Evolutionary conservation across 2,113 vertebrate genomes (phyloP).

Genomic region (Puffinus mauretanicus): DNA sequence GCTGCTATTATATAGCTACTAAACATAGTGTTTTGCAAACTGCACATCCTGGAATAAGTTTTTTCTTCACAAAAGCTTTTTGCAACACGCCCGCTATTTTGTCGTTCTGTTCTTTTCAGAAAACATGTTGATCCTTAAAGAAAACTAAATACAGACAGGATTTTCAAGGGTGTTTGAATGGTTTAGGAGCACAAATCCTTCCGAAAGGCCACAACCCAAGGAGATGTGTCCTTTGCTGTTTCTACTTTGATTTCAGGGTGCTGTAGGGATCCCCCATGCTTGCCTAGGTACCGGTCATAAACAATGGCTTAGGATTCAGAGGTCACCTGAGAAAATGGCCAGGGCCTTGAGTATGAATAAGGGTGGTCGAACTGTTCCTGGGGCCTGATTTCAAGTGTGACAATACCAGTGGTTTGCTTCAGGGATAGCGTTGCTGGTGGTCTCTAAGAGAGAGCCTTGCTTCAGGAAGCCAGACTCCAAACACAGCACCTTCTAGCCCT

Average conservation of each 20-base stretch:
- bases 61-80: conserved; percentile 9
- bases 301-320: background rate
- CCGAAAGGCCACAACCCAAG: background rate
- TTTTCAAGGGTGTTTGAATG: background rate
- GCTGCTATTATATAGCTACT: conserved; percentile 36
- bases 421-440: background rate
- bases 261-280: background rate
- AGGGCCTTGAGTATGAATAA: background rate
- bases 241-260: background rate
- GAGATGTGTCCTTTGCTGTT: background rate
- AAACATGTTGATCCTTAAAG: conserved; percentile 19
- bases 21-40: conserved; percentile 51
- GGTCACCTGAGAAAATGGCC: background rate
- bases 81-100: background rate
- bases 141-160: background rate
- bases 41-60: conserved; percentile 28
- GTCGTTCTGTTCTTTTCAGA: background rate
- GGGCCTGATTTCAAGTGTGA: background rate
- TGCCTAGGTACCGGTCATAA: background rate
- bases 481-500: background rate
- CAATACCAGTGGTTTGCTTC: background rate
- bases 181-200: background rate
- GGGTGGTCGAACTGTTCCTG: accelerated
- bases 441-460: background rate
- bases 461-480: background rate